These are phyloP conservation scores for Crotalus helleri DNA, from an alignment of 2,113 vertebrate species.

Conservation along the genomic window DNA sequence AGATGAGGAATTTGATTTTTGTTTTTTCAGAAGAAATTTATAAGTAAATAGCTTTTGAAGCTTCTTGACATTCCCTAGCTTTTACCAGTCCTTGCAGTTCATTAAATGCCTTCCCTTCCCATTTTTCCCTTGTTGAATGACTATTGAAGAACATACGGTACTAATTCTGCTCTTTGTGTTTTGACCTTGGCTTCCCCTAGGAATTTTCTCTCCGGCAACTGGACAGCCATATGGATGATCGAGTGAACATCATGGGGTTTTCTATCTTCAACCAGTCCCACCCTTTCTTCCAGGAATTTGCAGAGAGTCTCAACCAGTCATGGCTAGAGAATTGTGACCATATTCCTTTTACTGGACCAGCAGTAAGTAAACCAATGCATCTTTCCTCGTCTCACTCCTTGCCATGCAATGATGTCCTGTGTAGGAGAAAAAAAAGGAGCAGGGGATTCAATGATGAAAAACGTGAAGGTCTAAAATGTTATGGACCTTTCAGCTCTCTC, in stretches of 20 bases:
- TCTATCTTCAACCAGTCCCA: constrained; percentile 97
- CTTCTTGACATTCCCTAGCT: neutral
- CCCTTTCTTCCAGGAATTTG: constrained; percentile 92
- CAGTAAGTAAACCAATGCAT: constrained; percentile 72
- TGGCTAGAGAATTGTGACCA: constrained; percentile 99
- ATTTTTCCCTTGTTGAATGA: neutral
- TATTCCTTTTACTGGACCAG: constrained; percentile 88
- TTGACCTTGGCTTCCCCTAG: constrained; percentile 60
- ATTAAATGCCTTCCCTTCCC: neutral
- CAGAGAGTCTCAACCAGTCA: constrained; percentile 92
- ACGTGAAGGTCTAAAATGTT: neutral
- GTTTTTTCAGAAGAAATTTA: neutral
- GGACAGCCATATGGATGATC: constrained; percentile 82
- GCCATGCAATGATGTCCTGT: neutral
- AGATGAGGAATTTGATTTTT: neutral
- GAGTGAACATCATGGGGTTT: constrained; percentile 93
- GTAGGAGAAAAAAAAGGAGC: too few species aligned
- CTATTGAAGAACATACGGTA: neutral
- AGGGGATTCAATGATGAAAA: neutral
- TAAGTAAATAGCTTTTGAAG: neutral
- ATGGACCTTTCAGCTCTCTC: neutral
- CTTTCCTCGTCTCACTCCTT: too few species aligned
- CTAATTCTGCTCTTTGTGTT: constrained; percentile 35
- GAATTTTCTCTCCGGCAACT: constrained; percentile 91
- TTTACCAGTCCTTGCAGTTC: neutral